A percentile compares a stretch with the other conserved stretches of the same genome.
Evolutionary conservation across 2,113 vertebrate species (phyloP).

Genomic region (Myotis brandtii): DNA sequence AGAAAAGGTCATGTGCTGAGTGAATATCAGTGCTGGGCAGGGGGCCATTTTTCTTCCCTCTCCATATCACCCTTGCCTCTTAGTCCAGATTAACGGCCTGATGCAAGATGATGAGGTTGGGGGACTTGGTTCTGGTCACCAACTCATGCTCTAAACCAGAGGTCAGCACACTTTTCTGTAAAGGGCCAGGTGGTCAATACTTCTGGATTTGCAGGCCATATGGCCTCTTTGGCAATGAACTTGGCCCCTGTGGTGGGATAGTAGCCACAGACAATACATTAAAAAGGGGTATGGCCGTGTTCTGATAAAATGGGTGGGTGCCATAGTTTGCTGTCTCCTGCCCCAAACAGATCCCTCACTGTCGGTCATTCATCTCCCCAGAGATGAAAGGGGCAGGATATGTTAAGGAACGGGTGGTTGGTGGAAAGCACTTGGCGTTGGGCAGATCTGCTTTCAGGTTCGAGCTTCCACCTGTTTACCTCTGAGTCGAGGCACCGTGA

Average conservation of each 20-base stretch:
- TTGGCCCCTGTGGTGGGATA: neutral
- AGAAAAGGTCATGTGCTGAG: neutral
- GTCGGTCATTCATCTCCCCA: neutral
- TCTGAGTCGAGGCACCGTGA: neutral
- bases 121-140: neutral
- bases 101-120: neutral
- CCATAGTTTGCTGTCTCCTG: neutral
- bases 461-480: neutral
- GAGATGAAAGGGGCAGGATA: neutral
- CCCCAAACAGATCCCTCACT: neutral
- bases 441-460: neutral
- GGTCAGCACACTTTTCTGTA: neutral
- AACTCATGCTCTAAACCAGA: neutral
- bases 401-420: too few species aligned
- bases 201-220: neutral
- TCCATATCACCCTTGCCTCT: neutral
- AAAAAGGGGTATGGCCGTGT: neutral
- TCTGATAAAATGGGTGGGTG: neutral
- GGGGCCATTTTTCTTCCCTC: neutral
- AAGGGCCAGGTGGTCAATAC: slow-evolving; percentile 23
- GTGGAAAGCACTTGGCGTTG: neutral
- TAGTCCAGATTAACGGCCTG: neutral
- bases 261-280: neutral
- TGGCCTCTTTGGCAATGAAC: neutral
- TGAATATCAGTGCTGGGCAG: neutral